Percentiles rank a stretch among this genome's conserved stretches.
Conservation (phyloP, 2,113 vertebrate genomes). For the Sinocyclocheilus anophthalmus region DNA sequence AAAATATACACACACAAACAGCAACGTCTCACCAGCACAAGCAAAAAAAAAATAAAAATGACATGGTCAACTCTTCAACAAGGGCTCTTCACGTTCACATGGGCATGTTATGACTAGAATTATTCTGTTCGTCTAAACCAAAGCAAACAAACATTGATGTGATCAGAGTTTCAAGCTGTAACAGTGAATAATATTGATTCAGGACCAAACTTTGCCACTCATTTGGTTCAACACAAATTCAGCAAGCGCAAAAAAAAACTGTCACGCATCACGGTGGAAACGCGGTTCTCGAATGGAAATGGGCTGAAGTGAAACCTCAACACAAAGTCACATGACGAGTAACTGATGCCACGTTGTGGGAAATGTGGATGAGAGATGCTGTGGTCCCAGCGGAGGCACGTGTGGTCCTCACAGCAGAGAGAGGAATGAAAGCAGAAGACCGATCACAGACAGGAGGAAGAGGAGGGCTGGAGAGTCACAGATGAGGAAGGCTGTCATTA, state of each 20-base stretch:
- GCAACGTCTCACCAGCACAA: conserved; percentile 62
- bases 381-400: background rate
- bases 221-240: conserved; percentile 57
- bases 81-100: conserved; percentile 60
- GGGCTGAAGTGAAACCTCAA: conserved; percentile 12
- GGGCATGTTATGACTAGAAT: conserved; percentile 42
- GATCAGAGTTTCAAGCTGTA: conserved; percentile 56
- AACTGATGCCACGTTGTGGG: background rate
- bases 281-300: conserved; percentile 47
- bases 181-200: conserved; percentile 55
- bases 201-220: conserved; percentile 56
- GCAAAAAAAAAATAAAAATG: conserved; percentile 50
- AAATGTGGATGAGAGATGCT: conserved; percentile 3
- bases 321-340: conserved; percentile 1
- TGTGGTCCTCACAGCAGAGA: conserved; percentile 35
- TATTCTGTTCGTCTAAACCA: conserved; percentile 49
- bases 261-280: conserved; percentile 53
- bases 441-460: conserved; percentile 56
- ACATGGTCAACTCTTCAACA: conserved; percentile 22
- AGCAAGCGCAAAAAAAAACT: conserved; percentile 55
- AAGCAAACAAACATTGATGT: conserved; percentile 55
- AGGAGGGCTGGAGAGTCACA: conserved; percentile 61
- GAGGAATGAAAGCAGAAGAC: conserved; percentile 38
- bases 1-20: conserved; percentile 69
- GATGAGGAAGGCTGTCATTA: conserved; percentile 73